Base-by-base conservation (phyloP, 2,888 invertebrate genomes). In the Beris morrisii region DNA sequence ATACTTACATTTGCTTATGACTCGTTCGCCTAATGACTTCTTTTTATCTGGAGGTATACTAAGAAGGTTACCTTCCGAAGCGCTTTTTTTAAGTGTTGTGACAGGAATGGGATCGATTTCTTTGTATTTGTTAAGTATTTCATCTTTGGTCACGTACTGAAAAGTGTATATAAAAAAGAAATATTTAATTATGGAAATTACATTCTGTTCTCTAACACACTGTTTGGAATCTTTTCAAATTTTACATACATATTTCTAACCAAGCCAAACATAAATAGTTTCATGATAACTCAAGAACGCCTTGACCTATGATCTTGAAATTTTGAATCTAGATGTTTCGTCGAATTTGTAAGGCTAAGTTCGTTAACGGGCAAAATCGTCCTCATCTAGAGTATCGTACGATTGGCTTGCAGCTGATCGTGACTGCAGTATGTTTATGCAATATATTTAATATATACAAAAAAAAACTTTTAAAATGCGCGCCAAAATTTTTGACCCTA, bases 1-100 rank as follows among this genome's bases (percentile, higher is more conserved):
- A 22, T 45, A 73, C 76, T 77, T 70, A 78, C 78, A 74, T 74
- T 75, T 77, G 69, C 73, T 73, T 61, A 74, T 73, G 73, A 80
- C 73, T 65, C 76, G 75, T 69, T 76, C 76, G 54, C 73, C 73
- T 58, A 79, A 78, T 32, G 79, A 77, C 32, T 71, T 78, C 78
- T 71, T 64, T n/a, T 79, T 80, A 64, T 79, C 79, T 69, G 77
- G 76, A 48, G 79, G 78, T 50, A 78, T 66, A 43, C 78, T 78
- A 38, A 76, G 67, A 28, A 79, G 71, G 68, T 78, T 78, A 30
- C 76, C 79, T 54, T 75, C 77, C 57, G 79, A 79, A 31, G 74
- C 73, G 71, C 79, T 79, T 69, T 79, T 80, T 65, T 74, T 78
- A 68, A 76, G 75, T 69, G 52, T 38, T 13, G 45, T 58, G 7